Evolutionary conservation across 2,888 invertebrate genomes (phyloP).

Genomic region (Acanthosepion pharaonis): DNA sequence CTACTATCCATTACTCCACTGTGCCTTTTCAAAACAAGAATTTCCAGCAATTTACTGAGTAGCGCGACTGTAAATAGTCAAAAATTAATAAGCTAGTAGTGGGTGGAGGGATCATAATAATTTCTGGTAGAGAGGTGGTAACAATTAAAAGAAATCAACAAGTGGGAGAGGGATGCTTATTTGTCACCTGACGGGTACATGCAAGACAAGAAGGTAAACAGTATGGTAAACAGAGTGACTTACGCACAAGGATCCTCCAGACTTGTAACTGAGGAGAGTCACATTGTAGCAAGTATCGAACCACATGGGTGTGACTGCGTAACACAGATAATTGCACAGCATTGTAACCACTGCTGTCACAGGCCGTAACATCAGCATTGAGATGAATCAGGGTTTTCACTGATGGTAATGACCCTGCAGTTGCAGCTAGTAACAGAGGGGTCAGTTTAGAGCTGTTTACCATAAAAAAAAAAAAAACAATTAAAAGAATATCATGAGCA

Average conservation of each 20-base stretch:
- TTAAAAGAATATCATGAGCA: neutral
- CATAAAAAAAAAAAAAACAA: constrained; percentile 24
- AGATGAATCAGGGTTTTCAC: constrained; percentile 70
- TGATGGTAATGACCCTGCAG: constrained; percentile 71
- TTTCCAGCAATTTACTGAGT: too few relatives aligned
- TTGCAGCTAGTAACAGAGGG: constrained; percentile 73
- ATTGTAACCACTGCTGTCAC: constrained; percentile 69
- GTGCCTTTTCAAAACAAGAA: too few relatives aligned
- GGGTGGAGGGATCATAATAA: too few relatives aligned
- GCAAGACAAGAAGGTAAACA: neutral
- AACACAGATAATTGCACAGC: constrained; percentile 73
- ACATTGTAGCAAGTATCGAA: constrained; percentile 73
- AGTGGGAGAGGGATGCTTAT: too few relatives aligned
- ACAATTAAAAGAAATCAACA: too few relatives aligned
- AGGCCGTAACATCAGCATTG: constrained; percentile 67
- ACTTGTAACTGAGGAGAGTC: constrained; percentile 70
- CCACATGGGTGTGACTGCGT: constrained; percentile 73
- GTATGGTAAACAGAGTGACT: constrained; percentile 51
- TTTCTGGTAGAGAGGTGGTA: too few relatives aligned
- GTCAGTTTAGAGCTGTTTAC: constrained; percentile 67
- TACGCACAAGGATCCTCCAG: constrained; percentile 73
- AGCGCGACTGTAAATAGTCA: too few relatives aligned
- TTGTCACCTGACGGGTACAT: neutral
- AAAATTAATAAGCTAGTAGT: too few relatives aligned
- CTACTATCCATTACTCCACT: too few relatives aligned